Evolutionary conservation across 2,797 vertebrate genomes (phyloP).

Genomic region (Sebastes trivittatus): DNA sequence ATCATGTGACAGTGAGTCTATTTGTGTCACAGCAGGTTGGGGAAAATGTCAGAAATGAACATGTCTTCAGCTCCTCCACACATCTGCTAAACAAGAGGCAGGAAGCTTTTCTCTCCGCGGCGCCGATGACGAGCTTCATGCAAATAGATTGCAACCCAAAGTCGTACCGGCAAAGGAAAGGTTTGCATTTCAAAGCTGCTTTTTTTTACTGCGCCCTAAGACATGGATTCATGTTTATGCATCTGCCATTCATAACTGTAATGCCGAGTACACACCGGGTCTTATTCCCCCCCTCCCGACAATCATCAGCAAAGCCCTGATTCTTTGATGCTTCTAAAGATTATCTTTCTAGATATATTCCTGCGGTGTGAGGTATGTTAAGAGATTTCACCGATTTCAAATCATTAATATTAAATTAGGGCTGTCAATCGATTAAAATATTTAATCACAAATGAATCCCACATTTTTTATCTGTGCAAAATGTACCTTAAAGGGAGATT

Average conservation of each 20-base stretch:
- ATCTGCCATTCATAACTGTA: not conserved
- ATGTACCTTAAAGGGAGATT: too few relatives aligned
- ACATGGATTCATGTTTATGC: not conserved
- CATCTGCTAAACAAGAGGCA: conserved; percentile 68
- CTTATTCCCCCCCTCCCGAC: too few relatives aligned
- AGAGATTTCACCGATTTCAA: too few relatives aligned
- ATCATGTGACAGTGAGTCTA: conserved; percentile 75
- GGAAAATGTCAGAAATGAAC: conserved; percentile 68
- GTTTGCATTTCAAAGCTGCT: not conserved
- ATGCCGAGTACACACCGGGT: too few relatives aligned
- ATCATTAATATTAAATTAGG: too few relatives aligned
- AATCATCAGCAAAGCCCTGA: too few relatives aligned
- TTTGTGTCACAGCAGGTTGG: conserved; percentile 77
- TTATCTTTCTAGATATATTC: too few relatives aligned
- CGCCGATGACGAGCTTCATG: conserved; percentile 4
- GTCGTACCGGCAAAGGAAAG: not conserved
- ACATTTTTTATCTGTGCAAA: too few relatives aligned
- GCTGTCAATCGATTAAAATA: too few relatives aligned
- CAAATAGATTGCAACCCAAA: not conserved
- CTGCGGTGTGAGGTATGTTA: too few relatives aligned
- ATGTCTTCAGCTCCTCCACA: conserved; percentile 57
- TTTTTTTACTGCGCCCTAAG: not conserved
- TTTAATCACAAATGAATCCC: too few relatives aligned
- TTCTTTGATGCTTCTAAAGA: too few relatives aligned
- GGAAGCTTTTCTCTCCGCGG: conserved; percentile 33